These are phyloP conservation scores for Bufo gargarizans DNA, from an alignment of 2,113 vertebrate genomes.

Conservation along the genomic window DNA sequence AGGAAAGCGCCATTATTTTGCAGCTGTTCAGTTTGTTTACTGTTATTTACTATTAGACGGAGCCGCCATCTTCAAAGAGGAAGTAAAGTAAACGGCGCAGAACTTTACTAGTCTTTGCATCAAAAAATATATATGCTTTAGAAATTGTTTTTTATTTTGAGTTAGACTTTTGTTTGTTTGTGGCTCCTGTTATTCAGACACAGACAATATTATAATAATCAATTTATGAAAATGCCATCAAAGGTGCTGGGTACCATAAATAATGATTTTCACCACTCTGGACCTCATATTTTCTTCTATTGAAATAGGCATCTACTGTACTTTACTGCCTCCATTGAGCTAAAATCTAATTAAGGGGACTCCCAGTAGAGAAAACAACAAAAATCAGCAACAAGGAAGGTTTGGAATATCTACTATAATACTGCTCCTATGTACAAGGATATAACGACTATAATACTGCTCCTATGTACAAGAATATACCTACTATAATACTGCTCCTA, in stretches of 20 bases:
- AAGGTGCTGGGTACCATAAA: background rate
- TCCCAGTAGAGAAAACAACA: background rate
- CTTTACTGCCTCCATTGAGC: background rate
- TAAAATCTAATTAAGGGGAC: background rate
- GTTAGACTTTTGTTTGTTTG: background rate
- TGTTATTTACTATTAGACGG: conserved; percentile 9
- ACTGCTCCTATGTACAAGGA: background rate
- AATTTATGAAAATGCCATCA: background rate
- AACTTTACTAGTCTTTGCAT: conserved; percentile 2
- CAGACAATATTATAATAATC: background rate
- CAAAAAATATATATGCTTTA: background rate
- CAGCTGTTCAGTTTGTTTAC: conserved; percentile 30
- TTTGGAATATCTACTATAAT: background rate
- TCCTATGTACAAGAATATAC: background rate
- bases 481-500: background rate
- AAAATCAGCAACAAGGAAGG: background rate
- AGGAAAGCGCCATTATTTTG: background rate
- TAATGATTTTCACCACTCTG: background rate
- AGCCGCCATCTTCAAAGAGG: conserved; percentile 6
- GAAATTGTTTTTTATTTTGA: background rate
- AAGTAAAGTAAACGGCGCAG: conserved; percentile 15
- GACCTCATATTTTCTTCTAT: background rate
- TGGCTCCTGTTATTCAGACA: background rate
- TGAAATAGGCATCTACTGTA: background rate
- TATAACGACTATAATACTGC: background rate